Percentiles rank a stretch among this genome's conserved stretches.
phyloP scores from a whole-genome alignment of 2,113 vertebrate genomes.

The Meriones unguiculatus region DNA sequence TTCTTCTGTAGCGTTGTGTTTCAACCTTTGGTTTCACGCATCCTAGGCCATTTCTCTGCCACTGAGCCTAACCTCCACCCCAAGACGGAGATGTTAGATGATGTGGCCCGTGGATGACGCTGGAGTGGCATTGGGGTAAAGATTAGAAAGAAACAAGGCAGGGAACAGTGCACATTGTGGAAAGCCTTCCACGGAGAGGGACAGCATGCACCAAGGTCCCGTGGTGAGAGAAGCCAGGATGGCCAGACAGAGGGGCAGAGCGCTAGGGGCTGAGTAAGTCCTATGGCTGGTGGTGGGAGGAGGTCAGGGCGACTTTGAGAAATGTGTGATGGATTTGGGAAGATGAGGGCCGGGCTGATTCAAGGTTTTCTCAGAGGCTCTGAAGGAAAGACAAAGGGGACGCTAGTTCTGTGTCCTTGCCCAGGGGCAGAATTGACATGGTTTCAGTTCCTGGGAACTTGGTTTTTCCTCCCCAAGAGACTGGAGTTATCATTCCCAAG shows the following conservation, averaged over 20 bases:
- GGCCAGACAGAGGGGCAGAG: not conserved
- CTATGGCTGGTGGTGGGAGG: not conserved
- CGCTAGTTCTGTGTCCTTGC: not conserved
- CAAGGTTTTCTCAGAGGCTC: not conserved
- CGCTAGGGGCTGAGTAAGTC: not conserved
- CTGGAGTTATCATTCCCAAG: not conserved
- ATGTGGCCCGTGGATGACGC: not conserved
- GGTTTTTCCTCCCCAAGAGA: not conserved
- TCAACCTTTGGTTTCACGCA: not conserved
- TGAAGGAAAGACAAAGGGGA: not conserved
- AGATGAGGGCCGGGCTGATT: not conserved
- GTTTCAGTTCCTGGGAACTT: not conserved
- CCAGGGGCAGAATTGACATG: not conserved
- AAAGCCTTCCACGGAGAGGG: not conserved
- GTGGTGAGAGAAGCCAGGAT: not conserved
- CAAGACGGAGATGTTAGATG: not conserved
- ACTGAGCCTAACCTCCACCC: no score
- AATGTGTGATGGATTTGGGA: not conserved
- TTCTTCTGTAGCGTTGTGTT: not conserved
- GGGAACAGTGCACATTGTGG: not conserved
- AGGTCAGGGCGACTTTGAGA: not conserved
- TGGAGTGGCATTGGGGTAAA: not conserved
- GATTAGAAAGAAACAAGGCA: not conserved
- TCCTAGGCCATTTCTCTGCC: not conserved
- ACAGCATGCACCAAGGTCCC: not conserved